phyloP scores from a whole-genome alignment of 2,888 invertebrate genomes.

The Chrysolina americana region DNA sequence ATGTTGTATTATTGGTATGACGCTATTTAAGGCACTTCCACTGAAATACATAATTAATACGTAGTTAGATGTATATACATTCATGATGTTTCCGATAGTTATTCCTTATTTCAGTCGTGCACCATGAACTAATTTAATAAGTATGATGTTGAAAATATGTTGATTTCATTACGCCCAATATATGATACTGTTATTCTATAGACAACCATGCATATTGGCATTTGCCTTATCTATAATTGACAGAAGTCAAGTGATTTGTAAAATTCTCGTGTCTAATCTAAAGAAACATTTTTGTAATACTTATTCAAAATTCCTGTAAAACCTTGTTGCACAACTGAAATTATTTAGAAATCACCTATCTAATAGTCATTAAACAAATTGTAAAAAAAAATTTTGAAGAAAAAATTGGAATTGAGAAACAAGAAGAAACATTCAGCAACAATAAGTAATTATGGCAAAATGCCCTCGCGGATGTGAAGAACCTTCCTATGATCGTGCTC shows the following conservation, averaged over 20 bases:
- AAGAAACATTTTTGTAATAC: background rate
- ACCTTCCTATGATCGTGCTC: background rate
- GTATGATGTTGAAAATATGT: too few relatives aligned
- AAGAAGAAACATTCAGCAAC: background rate
- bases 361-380: background rate
- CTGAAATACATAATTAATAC: background rate
- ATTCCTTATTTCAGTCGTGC: too few relatives aligned
- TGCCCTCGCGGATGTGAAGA: background rate
- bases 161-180: too few relatives aligned
- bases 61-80: background rate
- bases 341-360: background rate
- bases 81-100: background rate
- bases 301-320: conserved; percentile 10
- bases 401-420: background rate
- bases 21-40: too few relatives aligned
- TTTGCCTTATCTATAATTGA: background rate
- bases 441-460: background rate
- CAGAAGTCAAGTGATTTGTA: background rate
- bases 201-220: background rate
- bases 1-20: too few relatives aligned
- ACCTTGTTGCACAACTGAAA: background rate
- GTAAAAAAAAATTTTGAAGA: background rate
- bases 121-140: too few relatives aligned
- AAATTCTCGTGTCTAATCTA: background rate
- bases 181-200: background rate